phyloP scores from a whole-genome alignment of 2,888 invertebrate genomes.

The Allophyes oxyacanthae region DNA sequence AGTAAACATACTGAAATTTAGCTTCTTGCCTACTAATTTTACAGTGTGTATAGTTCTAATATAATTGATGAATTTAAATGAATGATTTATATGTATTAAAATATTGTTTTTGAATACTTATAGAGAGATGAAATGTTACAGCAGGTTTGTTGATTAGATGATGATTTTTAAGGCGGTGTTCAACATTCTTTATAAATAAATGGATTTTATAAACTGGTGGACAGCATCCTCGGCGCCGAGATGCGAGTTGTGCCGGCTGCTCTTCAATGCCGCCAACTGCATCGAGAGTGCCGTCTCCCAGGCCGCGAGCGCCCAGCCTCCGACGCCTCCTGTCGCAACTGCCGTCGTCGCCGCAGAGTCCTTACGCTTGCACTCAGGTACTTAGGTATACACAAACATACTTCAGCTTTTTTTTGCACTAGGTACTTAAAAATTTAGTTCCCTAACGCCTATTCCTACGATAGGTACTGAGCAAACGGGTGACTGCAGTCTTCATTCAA shows the following conservation, averaged over 20 bases:
- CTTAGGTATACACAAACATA: no score
- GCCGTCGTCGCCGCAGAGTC: slow-evolving; percentile 42
- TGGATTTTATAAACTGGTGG: slow-evolving; percentile 15
- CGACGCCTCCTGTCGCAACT: slow-evolving; percentile 38
- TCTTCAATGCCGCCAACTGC: slow-evolving; percentile 77
- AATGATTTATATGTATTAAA: background rate
- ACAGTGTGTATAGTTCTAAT: background rate
- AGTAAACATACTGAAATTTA: background rate
- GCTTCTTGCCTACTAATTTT: background rate
- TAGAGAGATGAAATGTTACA: background rate
- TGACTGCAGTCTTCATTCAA: no score
- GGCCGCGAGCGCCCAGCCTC: slow-evolving; percentile 63
- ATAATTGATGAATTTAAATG: background rate
- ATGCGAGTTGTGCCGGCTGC: slow-evolving; percentile 77
- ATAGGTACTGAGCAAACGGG: no score
- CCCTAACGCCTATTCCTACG: no score
- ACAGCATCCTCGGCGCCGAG: slow-evolving; percentile 68
- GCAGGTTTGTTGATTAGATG: background rate
- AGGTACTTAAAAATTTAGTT: no score
- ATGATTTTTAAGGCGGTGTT: background rate
- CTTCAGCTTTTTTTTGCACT: no score
- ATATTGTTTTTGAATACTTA: no score
- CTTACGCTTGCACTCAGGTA: slow-evolving; percentile 46
- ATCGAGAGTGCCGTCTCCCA: slow-evolving; percentile 81
- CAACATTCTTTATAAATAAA: slow-evolving; percentile 5